A percentile compares a stretch with the other conserved stretches of the same genome.
These are phyloP conservation scores for Xestia rhomboidea DNA, from an alignment of 2,888 invertebrate species.

Conservation along the genomic window DNA sequence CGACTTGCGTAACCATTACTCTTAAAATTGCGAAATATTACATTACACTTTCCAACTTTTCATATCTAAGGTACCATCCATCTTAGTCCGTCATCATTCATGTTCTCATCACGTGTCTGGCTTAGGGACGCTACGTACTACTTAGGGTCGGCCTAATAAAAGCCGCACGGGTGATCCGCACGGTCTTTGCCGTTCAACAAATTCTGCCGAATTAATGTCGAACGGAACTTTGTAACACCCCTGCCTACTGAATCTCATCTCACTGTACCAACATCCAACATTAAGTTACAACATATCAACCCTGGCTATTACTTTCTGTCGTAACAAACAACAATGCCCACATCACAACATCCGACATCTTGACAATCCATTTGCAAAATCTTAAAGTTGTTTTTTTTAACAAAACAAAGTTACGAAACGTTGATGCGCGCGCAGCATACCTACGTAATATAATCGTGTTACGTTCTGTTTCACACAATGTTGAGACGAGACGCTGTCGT, in stretches of 20 bases:
- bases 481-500: slow-evolving; percentile 25
- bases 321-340: slow-evolving; percentile 62
- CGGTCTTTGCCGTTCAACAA: not conserved
- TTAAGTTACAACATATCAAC: slow-evolving; percentile 53
- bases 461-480: slow-evolving; percentile 72
- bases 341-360: slow-evolving; percentile 58
- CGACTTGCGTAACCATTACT: slow-evolving; percentile 36
- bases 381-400: slow-evolving; percentile 61
- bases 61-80: slow-evolving; percentile 4
- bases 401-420: slow-evolving; percentile 65
- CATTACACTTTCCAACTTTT: slow-evolving; percentile 44
- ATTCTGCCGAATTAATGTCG: not conserved
- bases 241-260: not conserved
- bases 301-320: slow-evolving; percentile 48
- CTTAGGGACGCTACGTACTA: not conserved
- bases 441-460: slow-evolving; percentile 67
- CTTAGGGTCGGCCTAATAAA: not conserved
- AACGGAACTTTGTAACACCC: not conserved
- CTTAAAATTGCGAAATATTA: slow-evolving; percentile 48
- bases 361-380: slow-evolving; percentile 67
- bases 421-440: slow-evolving; percentile 59
- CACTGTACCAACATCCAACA: not conserved
- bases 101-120: slow-evolving; percentile 6
- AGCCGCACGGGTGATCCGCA: not conserved
- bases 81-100: slow-evolving; percentile 7